A percentile compares a stretch with the other conserved stretches of the same genome.
Conservation (phyloP, 2,888 invertebrate genomes). For the Ferrisia virgata region DNA sequence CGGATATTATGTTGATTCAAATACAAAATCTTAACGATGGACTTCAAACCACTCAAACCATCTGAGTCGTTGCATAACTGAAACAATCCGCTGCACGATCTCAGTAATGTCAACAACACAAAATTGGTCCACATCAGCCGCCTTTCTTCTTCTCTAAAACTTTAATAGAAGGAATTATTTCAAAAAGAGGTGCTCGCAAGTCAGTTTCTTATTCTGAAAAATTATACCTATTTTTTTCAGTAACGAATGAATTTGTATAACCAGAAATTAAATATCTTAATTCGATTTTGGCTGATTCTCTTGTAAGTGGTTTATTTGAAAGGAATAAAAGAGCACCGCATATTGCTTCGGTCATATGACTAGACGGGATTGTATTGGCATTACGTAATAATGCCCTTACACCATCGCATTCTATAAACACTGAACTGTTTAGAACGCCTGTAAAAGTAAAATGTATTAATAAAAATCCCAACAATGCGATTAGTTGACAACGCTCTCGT, state of each 20-base stretch:
- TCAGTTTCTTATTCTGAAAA: background rate
- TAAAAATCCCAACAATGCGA: background rate
- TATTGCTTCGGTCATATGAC: constrained; percentile 85
- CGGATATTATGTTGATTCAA: constrained; percentile 52
- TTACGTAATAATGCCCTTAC: constrained; percentile 78
- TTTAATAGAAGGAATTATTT: background rate
- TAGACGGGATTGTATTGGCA: constrained; percentile 59
- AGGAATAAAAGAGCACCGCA: constrained; percentile 82
- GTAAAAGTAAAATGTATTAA: background rate
- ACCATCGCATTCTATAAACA: constrained; percentile 78
- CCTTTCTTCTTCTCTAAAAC: constrained; percentile 45
- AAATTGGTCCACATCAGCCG: constrained; percentile 46
- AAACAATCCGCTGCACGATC: constrained; percentile 88
- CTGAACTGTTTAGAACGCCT: constrained; percentile 77
- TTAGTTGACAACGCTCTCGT: background rate
- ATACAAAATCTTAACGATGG: constrained; percentile 46
- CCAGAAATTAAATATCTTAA: constrained; percentile 78
- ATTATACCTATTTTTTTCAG: constrained; percentile 59
- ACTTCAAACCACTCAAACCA: constrained; percentile 50
- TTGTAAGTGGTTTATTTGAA: constrained; percentile 77
- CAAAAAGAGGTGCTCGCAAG: background rate
- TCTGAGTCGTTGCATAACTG: constrained; percentile 69
- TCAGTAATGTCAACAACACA: constrained; percentile 69
- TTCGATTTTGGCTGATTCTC: constrained; percentile 72
- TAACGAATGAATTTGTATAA: constrained; percentile 53